Evolutionary conservation across 2,113 vertebrate genomes (phyloP), one percentile per base, ranked within the genome.

Genomic region (Phalacrocorax pelagicus): DNA sequence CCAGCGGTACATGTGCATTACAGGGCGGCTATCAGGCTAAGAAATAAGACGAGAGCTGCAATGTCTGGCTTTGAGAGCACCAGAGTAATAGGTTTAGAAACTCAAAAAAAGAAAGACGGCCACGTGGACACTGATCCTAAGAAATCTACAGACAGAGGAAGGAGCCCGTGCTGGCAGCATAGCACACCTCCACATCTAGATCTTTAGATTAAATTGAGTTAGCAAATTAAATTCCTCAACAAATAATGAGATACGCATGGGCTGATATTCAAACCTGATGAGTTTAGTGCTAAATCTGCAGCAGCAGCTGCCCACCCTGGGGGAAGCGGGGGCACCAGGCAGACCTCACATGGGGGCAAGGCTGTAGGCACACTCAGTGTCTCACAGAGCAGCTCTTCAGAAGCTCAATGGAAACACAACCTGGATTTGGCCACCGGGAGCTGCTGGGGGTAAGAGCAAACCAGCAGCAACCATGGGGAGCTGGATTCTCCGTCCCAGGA

Each of bases 351-450:
- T 1, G 1, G 66, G 16, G 30, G 27, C 67, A 52, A n/a, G 67
- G 46, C 55, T 27, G 15, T 15, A 46, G 51, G 23, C 42, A 21
- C 2, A 0, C 27, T 47, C 3, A 0, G 49, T 17, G 40, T 63
- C 69, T 6, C 67, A 44, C 5, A 3, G 49, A 63, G 38, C 58
- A 36, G 58, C 21, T 55, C 32, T 36, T 27, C 51, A 23, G 38
- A 36, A 36, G 78, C 47, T 63, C 69, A 30, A 6, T 38, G 58
- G 58, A 38, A 46, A 42, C 7, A 14, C 17, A 18, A 32, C 6
- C 27, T 24, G 27, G 38, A 21, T 46, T 73, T 32, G 49, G 38
- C 22, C 34, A 42, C 57, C 67, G 51, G 67, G 55, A 71, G 55
- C 67, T 71, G 55, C 66, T 29, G 67, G 44, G 57, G 63, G 21